phyloP scores from a whole-genome alignment of 2,113 vertebrate genomes.

The Vireo altiloquus region DNA sequence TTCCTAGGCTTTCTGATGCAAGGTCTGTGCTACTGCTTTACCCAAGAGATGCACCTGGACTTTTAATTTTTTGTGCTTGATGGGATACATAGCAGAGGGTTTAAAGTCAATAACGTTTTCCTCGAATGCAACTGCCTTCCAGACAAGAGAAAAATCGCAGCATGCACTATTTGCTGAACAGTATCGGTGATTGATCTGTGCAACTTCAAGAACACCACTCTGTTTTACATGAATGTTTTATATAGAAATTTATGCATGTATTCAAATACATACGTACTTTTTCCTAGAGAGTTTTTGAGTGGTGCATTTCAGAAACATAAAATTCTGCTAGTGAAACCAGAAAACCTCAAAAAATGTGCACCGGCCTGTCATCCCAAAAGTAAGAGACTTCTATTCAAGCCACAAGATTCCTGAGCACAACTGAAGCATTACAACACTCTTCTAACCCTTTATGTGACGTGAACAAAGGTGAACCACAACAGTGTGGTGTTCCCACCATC shows the following conservation, averaged over 20 bases:
- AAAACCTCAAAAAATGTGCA: neutral
- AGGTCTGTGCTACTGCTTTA: neutral
- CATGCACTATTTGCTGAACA: neutral
- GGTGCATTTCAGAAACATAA: neutral
- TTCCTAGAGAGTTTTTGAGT: neutral
- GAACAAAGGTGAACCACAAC: neutral
- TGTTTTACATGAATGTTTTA: neutral
- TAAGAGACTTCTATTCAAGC: neutral
- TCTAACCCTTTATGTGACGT: accelerated
- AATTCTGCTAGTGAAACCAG: neutral
- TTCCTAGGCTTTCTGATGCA: neutral
- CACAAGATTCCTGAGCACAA: neutral
- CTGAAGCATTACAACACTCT: neutral
- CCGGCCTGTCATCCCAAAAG: neutral
- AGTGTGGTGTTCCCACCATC: neutral
- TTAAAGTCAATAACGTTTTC: neutral
- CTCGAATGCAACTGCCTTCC: neutral
- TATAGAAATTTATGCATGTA: accelerated
- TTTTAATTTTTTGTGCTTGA: neutral
- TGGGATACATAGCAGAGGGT: neutral
- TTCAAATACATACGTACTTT: neutral
- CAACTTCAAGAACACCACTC: neutral
- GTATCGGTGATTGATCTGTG: neutral
- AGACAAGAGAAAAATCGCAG: neutral
- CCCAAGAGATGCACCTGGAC: neutral